Conservation (phyloP, 2,888 invertebrate genomes). For the Ochropleura plecta region DNA sequence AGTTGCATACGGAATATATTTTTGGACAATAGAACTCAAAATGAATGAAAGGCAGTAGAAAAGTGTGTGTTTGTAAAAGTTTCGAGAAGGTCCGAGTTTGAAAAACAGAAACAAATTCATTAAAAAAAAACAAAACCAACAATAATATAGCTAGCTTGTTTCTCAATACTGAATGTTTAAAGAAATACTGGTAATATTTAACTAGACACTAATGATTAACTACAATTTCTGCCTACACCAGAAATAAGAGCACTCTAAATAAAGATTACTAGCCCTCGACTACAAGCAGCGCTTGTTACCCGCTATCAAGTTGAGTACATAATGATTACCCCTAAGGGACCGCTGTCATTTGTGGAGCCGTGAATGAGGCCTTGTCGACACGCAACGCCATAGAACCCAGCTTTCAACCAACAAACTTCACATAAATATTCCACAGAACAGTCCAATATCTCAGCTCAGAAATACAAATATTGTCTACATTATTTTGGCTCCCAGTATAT, state of each 20-base stretch:
- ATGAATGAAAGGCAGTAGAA: constrained; percentile 37
- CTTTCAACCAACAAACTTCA: constrained; percentile 39
- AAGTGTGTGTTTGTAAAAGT: constrained; percentile 11
- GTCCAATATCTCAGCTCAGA: constrained; percentile 18
- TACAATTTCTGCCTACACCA: background rate
- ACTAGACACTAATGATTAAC: constrained; percentile 10
- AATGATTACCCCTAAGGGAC: constrained; percentile 57
- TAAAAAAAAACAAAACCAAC: constrained; percentile 3
- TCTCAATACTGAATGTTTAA: background rate
- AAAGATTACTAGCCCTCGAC: constrained; percentile 36
- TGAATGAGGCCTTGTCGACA: constrained; percentile 53
- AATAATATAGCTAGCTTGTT: background rate
- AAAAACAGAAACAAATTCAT: constrained; percentile 1
- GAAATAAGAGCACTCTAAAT: constrained; percentile 11
- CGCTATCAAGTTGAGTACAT: constrained; percentile 58
- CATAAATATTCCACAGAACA: constrained; percentile 33
- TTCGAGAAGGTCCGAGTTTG: background rate
- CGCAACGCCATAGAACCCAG: constrained; percentile 47
- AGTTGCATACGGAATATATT: constrained; percentile 37
- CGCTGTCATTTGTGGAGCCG: constrained; percentile 58
- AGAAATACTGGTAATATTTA: constrained; percentile 19
- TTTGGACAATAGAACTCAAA: constrained; percentile 31
- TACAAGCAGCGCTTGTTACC: constrained; percentile 49
- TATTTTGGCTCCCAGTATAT: constrained; percentile 21
- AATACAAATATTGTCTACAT: constrained; percentile 13